These are phyloP conservation scores for Solenopsis invicta DNA, from an alignment of 1,140 invertebrate species.

Conservation along the genomic window DNA sequence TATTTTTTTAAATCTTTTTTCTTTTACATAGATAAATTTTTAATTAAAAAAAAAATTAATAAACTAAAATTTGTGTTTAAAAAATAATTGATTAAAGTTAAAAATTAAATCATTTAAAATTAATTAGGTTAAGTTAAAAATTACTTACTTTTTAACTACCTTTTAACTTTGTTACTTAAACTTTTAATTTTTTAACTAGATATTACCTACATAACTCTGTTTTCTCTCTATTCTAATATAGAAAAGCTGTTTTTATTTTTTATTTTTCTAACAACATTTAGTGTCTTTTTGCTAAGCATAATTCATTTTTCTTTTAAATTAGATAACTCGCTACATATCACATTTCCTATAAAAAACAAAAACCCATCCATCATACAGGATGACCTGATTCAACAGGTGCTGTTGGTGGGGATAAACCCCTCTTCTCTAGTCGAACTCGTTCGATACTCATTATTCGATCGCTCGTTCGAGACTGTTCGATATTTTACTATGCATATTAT, in stretches of 20 bases:
- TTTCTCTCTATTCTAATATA: not conserved
- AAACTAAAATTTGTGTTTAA: too few species aligned
- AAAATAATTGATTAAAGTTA: too few species aligned
- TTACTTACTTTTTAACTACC: too few species aligned
- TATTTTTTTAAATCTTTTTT: too few species aligned
- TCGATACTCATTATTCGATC: not conserved
- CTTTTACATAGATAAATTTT: too few species aligned
- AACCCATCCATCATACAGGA: slow-evolving; percentile 14
- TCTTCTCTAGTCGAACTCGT: not conserved
- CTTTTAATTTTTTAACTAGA: too few species aligned
- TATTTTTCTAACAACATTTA: not conserved
- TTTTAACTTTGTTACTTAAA: too few species aligned
- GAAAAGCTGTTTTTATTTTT: not conserved
- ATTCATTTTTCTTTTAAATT: not conserved
- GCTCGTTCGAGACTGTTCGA: slow-evolving; percentile 11
- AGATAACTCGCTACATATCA: not conserved
- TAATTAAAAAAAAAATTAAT: too few species aligned
- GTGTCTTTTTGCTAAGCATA: not conserved
- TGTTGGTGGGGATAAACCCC: not conserved
- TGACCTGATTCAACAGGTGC: slow-evolving; percentile 45
- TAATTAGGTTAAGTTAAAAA: too few species aligned
- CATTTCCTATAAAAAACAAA: slow-evolving; percentile 6
- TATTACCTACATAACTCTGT: too few species aligned
- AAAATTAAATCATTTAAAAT: too few species aligned
- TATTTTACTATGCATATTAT: not conserved